Percentiles rank a stretch among this genome's conserved stretches.
These are phyloP conservation scores for Deilephila elpenor DNA, from an alignment of 2,888 invertebrate species.

Conservation along the genomic window DNA sequence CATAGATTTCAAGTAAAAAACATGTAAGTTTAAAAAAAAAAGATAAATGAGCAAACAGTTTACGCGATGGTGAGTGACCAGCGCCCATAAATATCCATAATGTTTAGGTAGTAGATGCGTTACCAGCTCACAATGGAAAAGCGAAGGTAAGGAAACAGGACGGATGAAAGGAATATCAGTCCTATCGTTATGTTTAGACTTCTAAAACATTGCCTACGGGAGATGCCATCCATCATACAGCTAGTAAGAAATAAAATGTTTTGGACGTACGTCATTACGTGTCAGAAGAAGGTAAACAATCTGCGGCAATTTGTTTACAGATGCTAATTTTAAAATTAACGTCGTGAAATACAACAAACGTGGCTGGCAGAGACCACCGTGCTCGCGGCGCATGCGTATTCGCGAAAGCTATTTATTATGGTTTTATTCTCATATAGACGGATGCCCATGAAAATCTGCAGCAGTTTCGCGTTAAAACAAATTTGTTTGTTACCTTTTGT, in stretches of 20 bases:
- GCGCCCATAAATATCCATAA: too few species aligned
- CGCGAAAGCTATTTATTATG: conserved; percentile 46
- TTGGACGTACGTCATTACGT: conserved; percentile 54
- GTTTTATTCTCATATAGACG: conserved; percentile 35
- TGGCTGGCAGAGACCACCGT: conserved; percentile 76
- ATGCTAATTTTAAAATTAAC: conserved; percentile 83
- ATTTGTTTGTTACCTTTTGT: conserved; percentile 5
- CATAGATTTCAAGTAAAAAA: too few species aligned
- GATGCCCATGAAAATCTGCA: conserved; percentile 42
- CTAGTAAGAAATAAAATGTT: conserved; percentile 28
- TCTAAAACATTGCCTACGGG: too few species aligned
- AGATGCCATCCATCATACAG: background rate
- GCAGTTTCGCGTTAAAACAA: conserved; percentile 28
- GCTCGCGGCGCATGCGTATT: conserved; percentile 56
- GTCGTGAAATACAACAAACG: conserved; percentile 80
- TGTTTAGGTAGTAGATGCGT: too few species aligned
- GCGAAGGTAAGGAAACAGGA: too few species aligned
- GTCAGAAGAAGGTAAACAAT: conserved; percentile 65
- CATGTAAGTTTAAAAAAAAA: too few species aligned
- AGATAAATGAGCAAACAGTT: too few species aligned
- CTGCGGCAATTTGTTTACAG: conserved; percentile 74
- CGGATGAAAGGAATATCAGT: too few species aligned
- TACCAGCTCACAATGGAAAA: too few species aligned
- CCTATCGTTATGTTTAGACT: too few species aligned
- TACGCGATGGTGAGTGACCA: too few species aligned